Base-by-base conservation (phyloP, 1,140 invertebrate genomes). In the Bombus terrestris region DNA sequence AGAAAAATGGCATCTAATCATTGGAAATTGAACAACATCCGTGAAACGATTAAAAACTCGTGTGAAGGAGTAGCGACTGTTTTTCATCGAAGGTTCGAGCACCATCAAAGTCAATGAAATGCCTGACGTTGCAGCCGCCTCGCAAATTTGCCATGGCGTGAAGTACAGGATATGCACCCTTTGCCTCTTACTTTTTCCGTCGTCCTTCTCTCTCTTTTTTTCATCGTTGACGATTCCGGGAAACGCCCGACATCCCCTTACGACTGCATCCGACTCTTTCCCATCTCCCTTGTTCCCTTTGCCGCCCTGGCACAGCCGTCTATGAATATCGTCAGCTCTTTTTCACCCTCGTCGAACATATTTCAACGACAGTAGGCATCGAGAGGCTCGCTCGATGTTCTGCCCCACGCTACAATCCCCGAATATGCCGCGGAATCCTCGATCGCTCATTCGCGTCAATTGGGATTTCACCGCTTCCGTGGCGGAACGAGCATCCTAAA, bases 241-340 rank as follows among this genome's bases (percentile, higher is more conserved):
- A 88, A 90, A 90, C 73, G 89, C 83, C 86, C 78, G 83, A 85
- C 83, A 72, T 85, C 83, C 86, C 77, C 86, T 87, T 81, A 75
- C 77, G 41, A 64, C 76, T 83, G 57, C 72, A 43, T 37, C 75
- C 68, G 77, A 57, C 83, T 69, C 83, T 72, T 64, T 69, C 68
- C 35, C 37, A 37, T 9, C 57, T 37, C 25, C 37, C 39, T 32
- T 13, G 2, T 53, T n/a, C 41, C 39, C 15, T 25, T 66, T n/a
- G 15, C 6, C 28, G 37, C 39, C 39, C 41, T 59, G 78, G n/a
- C 64, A 69, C 75, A 68, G 87, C 74, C 85, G 35, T 85, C 83
- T 92, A 91, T 92, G 88, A 92, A 92, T 92, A 93, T 92, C 89
- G 89, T 93, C 88, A 92, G 91, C 91, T 90, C 89, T 92, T 92